Evolutionary conservation across 2,888 invertebrate species (phyloP), one percentile per base, ranked within the genome.

Genomic region (Emesis russula): DNA sequence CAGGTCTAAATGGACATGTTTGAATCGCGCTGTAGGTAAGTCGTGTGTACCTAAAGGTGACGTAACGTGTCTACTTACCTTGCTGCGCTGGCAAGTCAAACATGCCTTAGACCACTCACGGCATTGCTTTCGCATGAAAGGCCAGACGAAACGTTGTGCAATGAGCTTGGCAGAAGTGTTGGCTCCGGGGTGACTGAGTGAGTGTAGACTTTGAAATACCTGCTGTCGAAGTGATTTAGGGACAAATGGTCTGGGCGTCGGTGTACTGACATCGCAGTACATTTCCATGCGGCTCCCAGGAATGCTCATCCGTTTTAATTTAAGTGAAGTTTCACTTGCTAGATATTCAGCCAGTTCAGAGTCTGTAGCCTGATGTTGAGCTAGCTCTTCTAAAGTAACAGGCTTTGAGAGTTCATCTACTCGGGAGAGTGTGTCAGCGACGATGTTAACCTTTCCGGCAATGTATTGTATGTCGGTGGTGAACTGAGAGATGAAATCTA

Each of bases 1-100:
- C 7, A 98, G 92, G 90, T 98, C 97, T 3, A 98, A 93, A 91
- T 98, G 97, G 7, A 97, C 41, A n/a, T 79, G 25, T 18, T 41
- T 44, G 33, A 79, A 79, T 13, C 78, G 96, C 79, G 81, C 96
- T 13, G 74, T 48, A 15, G 87, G 87, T 38, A 84, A 53, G 95
- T 13, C 89, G 84, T 89, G 97, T 96, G 7, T 97, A 86, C 0
- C 82, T 86, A 25, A 84, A 41, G 9, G 95, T 88, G 80, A 25
- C 11, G 31, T 7, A 76, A 31, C 87, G 92, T 96, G 97, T 13
- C 96, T 87, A 0, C 83, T 66, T 0, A 97, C 85, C 80, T 97
- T 97, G 0, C 89, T 70, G 5, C 90, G 89, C 79, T 97, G 97
- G 73, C 97, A 97, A 1, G 85, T 71, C 7, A 95, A 73, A 82